Conservation (phyloP, 2,888 invertebrate genomes). For the Abrostola triplasia region DNA sequence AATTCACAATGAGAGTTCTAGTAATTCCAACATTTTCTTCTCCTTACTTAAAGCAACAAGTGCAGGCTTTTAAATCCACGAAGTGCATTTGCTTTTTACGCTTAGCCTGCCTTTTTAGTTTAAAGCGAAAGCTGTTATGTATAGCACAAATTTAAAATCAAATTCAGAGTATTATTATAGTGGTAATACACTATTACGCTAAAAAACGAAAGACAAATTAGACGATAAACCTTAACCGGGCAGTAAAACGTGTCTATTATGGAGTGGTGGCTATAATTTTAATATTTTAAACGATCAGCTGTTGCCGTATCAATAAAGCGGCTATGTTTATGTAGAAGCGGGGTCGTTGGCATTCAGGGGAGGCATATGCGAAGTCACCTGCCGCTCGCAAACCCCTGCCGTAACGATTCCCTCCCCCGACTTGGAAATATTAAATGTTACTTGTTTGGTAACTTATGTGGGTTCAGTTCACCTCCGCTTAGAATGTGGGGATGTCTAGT, state of each 20-base stretch:
- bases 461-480: conserved; percentile 60
- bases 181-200: conserved; percentile 1
- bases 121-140: conserved; percentile 16
- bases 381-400: conserved; percentile 69
- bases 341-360: conserved; percentile 85
- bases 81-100: conserved; percentile 26
- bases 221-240: conserved; percentile 12
- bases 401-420: conserved; percentile 67
- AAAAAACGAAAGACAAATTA: conserved; percentile 24
- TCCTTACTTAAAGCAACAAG: conserved; percentile 47
- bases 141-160: conserved; percentile 23
- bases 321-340: conserved; percentile 61
- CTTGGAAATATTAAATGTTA: conserved; percentile 85
- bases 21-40: conserved; percentile 28
- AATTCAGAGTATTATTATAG: conserved; percentile 3
- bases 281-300: conserved; percentile 66
- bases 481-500: conserved; percentile 34
- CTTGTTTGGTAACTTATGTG: conserved; percentile 77
- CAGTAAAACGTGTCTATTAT: conserved; percentile 26
- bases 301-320: conserved; percentile 59
- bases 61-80: conserved; percentile 27
- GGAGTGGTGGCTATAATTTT: conserved; percentile 22
- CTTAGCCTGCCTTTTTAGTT: conserved; percentile 14
- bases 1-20: conserved; percentile 32
- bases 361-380: conserved; percentile 86